Base-by-base conservation (phyloP, 1,140 invertebrate species). In the Euschistus heros region DNA sequence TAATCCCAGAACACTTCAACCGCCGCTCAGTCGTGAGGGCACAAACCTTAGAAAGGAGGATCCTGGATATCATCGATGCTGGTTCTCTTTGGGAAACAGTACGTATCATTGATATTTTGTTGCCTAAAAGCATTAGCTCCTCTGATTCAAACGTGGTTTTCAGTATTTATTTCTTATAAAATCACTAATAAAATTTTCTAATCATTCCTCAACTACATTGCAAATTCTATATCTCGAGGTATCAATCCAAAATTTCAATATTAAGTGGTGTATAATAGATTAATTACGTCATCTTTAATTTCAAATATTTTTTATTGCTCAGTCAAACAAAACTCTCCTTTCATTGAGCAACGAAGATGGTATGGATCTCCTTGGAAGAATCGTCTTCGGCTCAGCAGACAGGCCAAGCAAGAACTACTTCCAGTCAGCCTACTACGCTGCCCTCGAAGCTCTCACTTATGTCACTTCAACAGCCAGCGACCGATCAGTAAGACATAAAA, bases 401-500 rank as follows among this genome's bases (percentile, higher is more conserved):
- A 57, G 59, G 20, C 42, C 55, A 54, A 61, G 42, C 42, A 26
- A 18, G n/a, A 61, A 50, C 2, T 66, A 44, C 44, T 86, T 84
- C 71, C 82, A 80, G 20, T 75, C 78, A 59, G 76, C 83, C 67
- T 78, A 82, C 59, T 69, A 74, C 6, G 74, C 73, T 13, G 72
- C 71, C 6, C 73, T 75, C 26, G 75, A 75, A 37, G 72, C 79
- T 27, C 70, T 79, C 14, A 76, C 77, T n/a, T 76, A 70, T 67
- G 73, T 75, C 57, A 67, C 77, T 46, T 77, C 81, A 27, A 79
- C 80, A 26, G 65, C 71, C 17, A 81, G 80, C 70, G 47, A 67
- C 27, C 30, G 63, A 2, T 33, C 33, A 8, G 67, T 68, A 54
- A 66, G 65, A 27, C 5, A 33, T 18, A 5, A 37, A n/a, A 4